Conservation (phyloP, 1,140 invertebrate species). For the Macrocentrus cingulum region DNA sequence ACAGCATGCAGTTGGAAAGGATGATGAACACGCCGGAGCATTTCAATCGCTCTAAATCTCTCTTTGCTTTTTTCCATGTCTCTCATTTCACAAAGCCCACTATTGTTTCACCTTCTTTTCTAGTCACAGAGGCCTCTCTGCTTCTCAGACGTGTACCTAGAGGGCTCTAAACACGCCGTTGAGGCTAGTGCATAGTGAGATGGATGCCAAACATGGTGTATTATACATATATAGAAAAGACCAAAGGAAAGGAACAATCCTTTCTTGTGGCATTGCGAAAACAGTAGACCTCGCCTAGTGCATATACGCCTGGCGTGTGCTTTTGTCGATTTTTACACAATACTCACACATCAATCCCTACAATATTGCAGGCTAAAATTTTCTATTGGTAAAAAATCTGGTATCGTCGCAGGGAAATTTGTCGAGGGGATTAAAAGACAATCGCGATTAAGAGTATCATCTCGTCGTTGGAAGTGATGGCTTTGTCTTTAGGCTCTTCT, state of each 20-base stretch:
- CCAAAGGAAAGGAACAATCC: constrained; percentile 29
- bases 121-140: not conserved
- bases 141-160: constrained; percentile 16
- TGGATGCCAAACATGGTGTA: not conserved
- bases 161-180: constrained; percentile 2
- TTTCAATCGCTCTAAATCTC: constrained; percentile 46
- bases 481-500: not conserved
- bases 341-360: constrained; percentile 18
- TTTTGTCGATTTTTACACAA: constrained; percentile 35
- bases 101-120: constrained; percentile 42
- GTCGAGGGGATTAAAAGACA: not conserved
- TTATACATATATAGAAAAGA: not conserved
- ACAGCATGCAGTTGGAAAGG: constrained; percentile 15
- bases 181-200: constrained; percentile 12
- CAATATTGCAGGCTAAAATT: no score
- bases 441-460: not conserved
- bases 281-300: constrained; percentile 27
- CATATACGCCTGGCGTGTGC: constrained; percentile 9
- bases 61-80: constrained; percentile 30
- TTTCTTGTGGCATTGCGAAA: constrained; percentile 24
- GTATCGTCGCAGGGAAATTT: no score
- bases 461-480: no score
- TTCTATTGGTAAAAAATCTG: no score
- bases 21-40: constrained; percentile 30
- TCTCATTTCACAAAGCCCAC: constrained; percentile 39